Conservation (phyloP, 2,888 invertebrate genomes). For the Deilephila elpenor region DNA sequence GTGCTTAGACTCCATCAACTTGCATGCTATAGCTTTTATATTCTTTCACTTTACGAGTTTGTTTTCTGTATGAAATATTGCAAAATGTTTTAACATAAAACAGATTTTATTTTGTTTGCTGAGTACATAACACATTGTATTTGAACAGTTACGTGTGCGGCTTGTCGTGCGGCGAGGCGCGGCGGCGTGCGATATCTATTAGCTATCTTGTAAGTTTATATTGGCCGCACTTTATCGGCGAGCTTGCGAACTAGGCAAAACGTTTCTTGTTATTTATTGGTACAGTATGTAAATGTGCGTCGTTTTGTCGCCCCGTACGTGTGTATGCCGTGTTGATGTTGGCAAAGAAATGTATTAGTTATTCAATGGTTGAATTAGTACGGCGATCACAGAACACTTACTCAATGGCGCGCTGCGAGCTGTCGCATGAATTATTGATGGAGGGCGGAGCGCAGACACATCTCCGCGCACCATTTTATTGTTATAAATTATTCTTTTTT, state of each 20-base stretch:
- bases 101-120: slow-evolving; percentile 18
- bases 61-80: slow-evolving; percentile 25
- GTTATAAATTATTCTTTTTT: slow-evolving; percentile 69
- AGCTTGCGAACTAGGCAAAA: slow-evolving; percentile 27
- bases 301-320: slow-evolving; percentile 37
- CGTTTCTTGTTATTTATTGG: slow-evolving; percentile 26
- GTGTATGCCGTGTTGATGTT: slow-evolving; percentile 40
- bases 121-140: background rate
- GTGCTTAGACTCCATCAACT: slow-evolving; percentile 53
- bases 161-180: too few relatives aligned
- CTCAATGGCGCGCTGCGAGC: slow-evolving; percentile 81
- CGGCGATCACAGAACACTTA: slow-evolving; percentile 81
- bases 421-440: slow-evolving; percentile 81
- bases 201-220: slow-evolving; percentile 20
- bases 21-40: slow-evolving; percentile 50
- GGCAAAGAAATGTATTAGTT: slow-evolving; percentile 65
- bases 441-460: slow-evolving; percentile 56
- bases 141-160: slow-evolving; percentile 14
- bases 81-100: slow-evolving; percentile 17
- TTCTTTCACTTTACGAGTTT: slow-evolving; percentile 31
- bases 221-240: slow-evolving; percentile 21
- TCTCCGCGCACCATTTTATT: slow-evolving; percentile 67
- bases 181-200: slow-evolving; percentile 10
- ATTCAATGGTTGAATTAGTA: slow-evolving; percentile 77
- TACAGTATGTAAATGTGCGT: slow-evolving; percentile 36